Evolutionary conservation across 1,140 invertebrate species (phyloP), one percentile per base, ranked within the genome.

Genomic region (Scaptomyza pallida): DNA sequence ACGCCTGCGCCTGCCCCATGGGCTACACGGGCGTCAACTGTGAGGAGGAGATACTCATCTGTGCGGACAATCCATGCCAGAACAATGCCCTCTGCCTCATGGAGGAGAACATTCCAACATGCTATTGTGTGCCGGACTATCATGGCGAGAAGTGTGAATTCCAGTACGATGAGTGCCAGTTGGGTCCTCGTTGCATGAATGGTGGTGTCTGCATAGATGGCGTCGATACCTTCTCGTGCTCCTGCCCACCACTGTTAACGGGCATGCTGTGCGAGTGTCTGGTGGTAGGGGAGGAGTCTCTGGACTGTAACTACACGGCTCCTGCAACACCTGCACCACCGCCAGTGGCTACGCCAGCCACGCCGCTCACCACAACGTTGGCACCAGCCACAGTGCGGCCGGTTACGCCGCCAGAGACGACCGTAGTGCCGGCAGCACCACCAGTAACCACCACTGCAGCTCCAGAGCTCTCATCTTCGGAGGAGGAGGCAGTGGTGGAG

Each of bases 111-210:
- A 91, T 93, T 17, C 93, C 94, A 45, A 93, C 95, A 3, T 98
- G 97, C 91, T 97, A 97, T 78, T 98, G 97, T 82, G 95, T 97
- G 0, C 96, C 97, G 0, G 97, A 98, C 90, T 98, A 94, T 89
- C 97, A 97, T 90, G 98, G 98, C 2, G 93, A 94, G 23, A 92
- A 95, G 41, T 99, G 98, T 86, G 96, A 99, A 89, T 93, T 94
- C 47, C 95, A 96, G 78, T 97, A 98, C 77, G 95, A 98, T 77
- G 97, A 98, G 89, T 99, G 97, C 85, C 94, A 95, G 61, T 92
- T 96, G 16, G 96, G 96, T 72, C 90, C 90, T 5, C 94, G 95
- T 45, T 97, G 97, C 89, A 92, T 95, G 86, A 97, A 97, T 90
- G 96, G 96, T 2, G 97, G 96, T 10, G 95, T 94, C 0, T 98